A percentile compares a stretch with the other conserved stretches of the same genome.
Conservation (phyloP, 2,113 vertebrate species). For the Dascyllus trimaculatus region DNA sequence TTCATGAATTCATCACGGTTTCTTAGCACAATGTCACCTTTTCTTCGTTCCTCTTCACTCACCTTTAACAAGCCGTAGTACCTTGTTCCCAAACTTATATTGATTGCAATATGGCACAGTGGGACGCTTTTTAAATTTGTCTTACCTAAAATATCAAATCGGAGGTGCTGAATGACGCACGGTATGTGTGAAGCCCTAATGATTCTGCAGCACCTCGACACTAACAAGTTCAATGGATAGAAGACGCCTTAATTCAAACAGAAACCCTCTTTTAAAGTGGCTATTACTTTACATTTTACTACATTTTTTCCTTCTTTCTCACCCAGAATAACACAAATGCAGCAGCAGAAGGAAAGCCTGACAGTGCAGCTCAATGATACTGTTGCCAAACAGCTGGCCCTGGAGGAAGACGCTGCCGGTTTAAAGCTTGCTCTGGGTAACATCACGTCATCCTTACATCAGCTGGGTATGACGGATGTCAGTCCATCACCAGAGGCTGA, state of each 20-base stretch:
- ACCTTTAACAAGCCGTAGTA: background rate
- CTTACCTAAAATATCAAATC: background rate
- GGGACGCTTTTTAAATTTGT: background rate
- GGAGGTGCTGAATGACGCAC: background rate
- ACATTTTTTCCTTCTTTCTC: background rate
- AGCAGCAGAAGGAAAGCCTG: conserved; percentile 82
- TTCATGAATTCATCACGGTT: conserved; percentile 23
- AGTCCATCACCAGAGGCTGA: conserved; percentile 30
- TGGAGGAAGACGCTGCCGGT: conserved; percentile 59
- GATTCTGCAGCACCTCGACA: background rate
- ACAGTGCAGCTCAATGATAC: conserved; percentile 67
- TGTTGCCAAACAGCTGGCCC: conserved; percentile 49
- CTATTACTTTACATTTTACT: background rate
- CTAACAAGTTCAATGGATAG: conserved; percentile 1
- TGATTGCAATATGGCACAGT: background rate
- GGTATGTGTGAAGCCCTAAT: background rate
- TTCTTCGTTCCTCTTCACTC: conserved; percentile 21
- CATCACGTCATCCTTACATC: conserved; percentile 69
- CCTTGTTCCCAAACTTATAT: conserved; percentile 7
- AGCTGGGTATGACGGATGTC: conserved; percentile 58
- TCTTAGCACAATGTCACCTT: conserved; percentile 3
- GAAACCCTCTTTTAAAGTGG: background rate
- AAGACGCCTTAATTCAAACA: background rate
- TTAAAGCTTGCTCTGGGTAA: conserved; percentile 62
- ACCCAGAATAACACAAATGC: conserved; percentile 80